A percentile compares a stretch with the other conserved stretches of the same genome.
Conservation (phyloP, 35 echinoderm and acorn worm genomes). For the Diadema setosum region DNA sequence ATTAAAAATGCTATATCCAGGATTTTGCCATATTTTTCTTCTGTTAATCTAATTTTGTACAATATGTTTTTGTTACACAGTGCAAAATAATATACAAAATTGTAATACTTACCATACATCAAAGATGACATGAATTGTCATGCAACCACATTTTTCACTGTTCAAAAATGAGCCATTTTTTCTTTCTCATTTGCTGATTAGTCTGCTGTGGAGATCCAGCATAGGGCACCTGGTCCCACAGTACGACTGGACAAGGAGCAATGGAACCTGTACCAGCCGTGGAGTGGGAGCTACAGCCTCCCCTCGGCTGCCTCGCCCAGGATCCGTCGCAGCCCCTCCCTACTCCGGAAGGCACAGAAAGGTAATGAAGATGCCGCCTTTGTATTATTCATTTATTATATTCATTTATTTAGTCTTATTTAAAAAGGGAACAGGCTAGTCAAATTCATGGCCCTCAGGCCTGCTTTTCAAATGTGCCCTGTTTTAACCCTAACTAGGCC, state of each 20-base stretch:
- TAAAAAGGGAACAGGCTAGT: too few relatives aligned
- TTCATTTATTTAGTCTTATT: too few relatives aligned
- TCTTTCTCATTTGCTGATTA: background rate
- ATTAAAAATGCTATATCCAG: too few relatives aligned
- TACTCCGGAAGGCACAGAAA: background rate
- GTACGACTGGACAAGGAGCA: constrained; percentile 3
- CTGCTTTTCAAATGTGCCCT: too few relatives aligned
- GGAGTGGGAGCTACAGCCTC: constrained; percentile 9
- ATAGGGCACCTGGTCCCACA: constrained; percentile 3
- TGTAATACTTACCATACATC: background rate
- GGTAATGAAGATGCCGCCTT: too few relatives aligned
- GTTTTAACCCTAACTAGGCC: too few relatives aligned
- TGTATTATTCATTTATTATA: too few relatives aligned
- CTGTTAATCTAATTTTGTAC: background rate
- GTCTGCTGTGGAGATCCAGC: constrained; percentile 11
- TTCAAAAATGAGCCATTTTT: background rate
- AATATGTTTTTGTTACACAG: background rate
- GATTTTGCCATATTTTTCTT: background rate
- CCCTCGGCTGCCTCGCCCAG: background rate
- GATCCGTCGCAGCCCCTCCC: background rate
- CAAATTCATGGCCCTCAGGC: too few relatives aligned
- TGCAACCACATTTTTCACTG: background rate
- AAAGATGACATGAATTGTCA: background rate
- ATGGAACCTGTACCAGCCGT: constrained; percentile 6
- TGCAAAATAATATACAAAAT: background rate